phyloP scores from a whole-genome alignment of 2,113 vertebrate genomes.

The Ploceus nigricollis region DNA sequence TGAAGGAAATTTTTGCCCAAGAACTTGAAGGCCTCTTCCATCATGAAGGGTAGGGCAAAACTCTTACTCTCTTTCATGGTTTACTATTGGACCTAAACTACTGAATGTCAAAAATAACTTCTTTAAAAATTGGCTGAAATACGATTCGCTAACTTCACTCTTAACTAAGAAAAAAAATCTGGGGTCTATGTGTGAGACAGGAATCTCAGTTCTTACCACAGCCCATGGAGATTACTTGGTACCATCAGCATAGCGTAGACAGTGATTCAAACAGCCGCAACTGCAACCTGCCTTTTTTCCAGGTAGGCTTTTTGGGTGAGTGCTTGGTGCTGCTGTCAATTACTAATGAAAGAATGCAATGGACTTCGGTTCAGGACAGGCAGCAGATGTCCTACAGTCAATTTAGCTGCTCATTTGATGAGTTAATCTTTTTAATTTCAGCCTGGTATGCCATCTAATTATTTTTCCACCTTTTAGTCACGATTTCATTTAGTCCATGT shows the following conservation, averaged over 20 bases:
- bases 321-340: not conserved
- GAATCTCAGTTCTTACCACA: not conserved
- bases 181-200: not conserved
- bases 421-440: not conserved
- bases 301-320: not conserved
- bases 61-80: not conserved
- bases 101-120: not conserved
- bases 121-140: not conserved
- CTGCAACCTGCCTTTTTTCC: not conserved
- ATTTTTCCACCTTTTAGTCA: not conserved
- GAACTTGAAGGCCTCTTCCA: not conserved
- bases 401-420: not conserved
- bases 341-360: fast-evolving
- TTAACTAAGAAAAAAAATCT: not conserved
- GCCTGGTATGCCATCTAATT: not conserved
- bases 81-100: not conserved
- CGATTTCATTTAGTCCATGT: not conserved
- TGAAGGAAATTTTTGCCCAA: not conserved
- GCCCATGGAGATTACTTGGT: not conserved
- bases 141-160: not conserved
- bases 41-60: not conserved
- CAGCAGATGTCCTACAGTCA: not conserved
- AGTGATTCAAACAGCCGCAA: not conserved
- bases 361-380: not conserved
- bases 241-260: not conserved